These are phyloP conservation scores for Drosophila nebulosa DNA, from an alignment of 1,140 invertebrate genomes.

Conservation along the genomic window DNA sequence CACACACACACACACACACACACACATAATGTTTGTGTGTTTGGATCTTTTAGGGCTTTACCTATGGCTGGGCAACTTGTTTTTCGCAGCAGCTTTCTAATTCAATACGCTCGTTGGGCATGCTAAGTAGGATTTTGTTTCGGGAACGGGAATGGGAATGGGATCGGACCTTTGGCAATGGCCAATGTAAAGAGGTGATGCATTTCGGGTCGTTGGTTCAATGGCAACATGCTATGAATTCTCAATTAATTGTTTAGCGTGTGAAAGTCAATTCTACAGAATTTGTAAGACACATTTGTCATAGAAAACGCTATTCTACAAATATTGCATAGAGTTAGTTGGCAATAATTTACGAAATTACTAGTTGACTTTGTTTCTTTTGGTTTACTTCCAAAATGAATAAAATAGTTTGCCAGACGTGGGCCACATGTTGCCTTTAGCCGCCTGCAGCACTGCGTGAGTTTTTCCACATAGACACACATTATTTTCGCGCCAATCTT, in stretches of 20 bases:
- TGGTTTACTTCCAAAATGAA: not conserved
- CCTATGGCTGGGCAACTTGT: not conserved
- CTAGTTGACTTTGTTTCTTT: not conserved
- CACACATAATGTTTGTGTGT: not conserved
- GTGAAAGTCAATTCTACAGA: not conserved
- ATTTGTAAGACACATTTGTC: too few relatives aligned
- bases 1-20: too few relatives aligned
- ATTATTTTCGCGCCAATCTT: constrained; percentile 23
- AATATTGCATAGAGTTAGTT: too few relatives aligned
- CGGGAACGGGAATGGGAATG: not conserved
- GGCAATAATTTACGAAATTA: not conserved
- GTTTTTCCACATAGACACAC: constrained; percentile 20
- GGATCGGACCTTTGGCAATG: constrained; percentile 6
- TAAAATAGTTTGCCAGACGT: constrained; percentile 20
- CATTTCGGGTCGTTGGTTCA: not conserved
- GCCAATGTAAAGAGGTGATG: not conserved
- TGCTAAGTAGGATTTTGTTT: not conserved
- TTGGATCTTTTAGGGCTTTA: not conserved
- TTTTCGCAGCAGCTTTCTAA: constrained; percentile 2
- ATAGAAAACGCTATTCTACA: too few relatives aligned
- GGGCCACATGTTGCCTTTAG: constrained; percentile 39
- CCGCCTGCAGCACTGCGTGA: constrained; percentile 18
- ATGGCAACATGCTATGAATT: not conserved
- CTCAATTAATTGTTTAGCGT: not conserved
- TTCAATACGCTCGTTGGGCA: not conserved